phyloP scores from a whole-genome alignment of 2,888 invertebrate genomes.

The Apocheima hispidaria region DNA sequence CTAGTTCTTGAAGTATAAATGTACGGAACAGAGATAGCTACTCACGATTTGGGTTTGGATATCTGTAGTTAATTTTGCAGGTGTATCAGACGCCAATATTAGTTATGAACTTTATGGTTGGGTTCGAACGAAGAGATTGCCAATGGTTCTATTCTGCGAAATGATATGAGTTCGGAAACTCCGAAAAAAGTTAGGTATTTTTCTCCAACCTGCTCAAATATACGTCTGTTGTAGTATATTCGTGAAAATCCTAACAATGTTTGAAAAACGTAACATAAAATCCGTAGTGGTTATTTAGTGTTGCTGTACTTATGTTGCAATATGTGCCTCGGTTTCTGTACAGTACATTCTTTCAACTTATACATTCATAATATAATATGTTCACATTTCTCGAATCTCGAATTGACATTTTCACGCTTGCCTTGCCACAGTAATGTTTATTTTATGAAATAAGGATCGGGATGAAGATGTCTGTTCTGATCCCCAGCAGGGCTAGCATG shows the following conservation, averaged over 20 bases:
- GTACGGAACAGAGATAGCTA: background rate
- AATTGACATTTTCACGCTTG: no score
- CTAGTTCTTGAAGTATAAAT: no score
- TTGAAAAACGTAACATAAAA: background rate
- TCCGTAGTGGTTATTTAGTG: no score
- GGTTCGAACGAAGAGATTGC: slow-evolving; percentile 22
- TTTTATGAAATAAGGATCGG: no score
- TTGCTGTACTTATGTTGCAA: background rate
- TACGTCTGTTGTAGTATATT: background rate
- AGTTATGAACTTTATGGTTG: slow-evolving; percentile 23
- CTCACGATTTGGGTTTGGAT: background rate
- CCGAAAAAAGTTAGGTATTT: background rate
- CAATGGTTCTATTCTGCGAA: slow-evolving; percentile 8
- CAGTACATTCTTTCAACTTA: no score
- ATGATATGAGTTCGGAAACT: slow-evolving; percentile 18
- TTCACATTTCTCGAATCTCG: no score
- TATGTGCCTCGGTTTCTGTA: background rate
- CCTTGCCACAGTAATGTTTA: no score
- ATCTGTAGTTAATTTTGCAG: slow-evolving; percentile 8
- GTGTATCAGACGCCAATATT: slow-evolving; percentile 11
- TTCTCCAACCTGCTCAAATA: background rate
- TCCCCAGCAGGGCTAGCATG: no score
- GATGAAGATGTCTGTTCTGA: no score
- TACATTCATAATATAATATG: no score
- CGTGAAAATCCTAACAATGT: background rate